phyloP scores from a whole-genome alignment of 2,113 vertebrate species.

The Lichenostomus cassidix region DNA sequence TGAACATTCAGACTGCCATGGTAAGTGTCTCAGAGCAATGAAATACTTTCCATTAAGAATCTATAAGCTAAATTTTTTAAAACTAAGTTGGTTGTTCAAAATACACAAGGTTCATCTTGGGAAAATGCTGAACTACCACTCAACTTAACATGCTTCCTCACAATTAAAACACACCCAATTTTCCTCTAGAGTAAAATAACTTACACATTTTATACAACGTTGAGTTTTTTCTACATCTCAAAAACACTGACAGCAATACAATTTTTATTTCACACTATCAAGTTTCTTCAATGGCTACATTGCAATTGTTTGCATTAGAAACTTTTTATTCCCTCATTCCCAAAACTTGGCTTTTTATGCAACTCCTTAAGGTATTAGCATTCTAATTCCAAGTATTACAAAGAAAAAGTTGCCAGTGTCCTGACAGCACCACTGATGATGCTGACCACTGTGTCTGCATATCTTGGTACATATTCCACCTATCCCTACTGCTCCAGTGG shows the following conservation, averaged over 20 bases:
- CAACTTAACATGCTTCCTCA: background rate
- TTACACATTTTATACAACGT: fast-evolving
- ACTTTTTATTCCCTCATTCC: background rate
- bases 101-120: background rate
- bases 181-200: background rate
- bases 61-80: background rate
- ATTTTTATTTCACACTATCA: background rate
- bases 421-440: fast-evolving
- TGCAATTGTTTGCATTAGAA: background rate
- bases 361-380: background rate
- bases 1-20: background rate
- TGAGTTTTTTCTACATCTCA: background rate
- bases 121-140: background rate
- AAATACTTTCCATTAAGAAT: background rate
- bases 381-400: background rate
- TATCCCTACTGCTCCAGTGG: background rate
- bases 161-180: fast-evolving
- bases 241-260: background rate
- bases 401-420: background rate
- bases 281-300: background rate
- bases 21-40: background rate
- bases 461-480: background rate
- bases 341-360: background rate
- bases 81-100: background rate
- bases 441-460: background rate